Percentiles rank a stretch among this genome's conserved stretches.
These are phyloP conservation scores for Bettongia penicillata DNA, from an alignment of 2,113 vertebrate genomes.

Conservation along the genomic window DNA sequence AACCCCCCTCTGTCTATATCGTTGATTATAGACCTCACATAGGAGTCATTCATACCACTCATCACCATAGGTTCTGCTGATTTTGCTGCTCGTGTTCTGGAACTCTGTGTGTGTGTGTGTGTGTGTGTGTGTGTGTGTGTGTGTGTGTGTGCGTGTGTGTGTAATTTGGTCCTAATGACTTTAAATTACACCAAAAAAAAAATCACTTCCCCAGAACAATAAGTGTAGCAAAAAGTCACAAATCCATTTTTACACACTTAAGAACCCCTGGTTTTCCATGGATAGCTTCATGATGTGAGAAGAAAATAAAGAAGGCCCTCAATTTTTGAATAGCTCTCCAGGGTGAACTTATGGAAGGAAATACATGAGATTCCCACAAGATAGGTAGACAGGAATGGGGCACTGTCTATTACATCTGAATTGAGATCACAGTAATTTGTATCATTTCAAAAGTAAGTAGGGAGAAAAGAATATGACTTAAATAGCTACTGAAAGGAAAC, in stretches of 20 bases:
- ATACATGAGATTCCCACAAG: no score
- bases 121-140: conserved; percentile 53
- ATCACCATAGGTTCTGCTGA: conserved; percentile 54
- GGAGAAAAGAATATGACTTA: no score
- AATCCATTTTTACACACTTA: conserved; percentile 33
- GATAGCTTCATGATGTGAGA: neutral
- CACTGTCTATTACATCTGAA: no score
- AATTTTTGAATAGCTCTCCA: neutral
- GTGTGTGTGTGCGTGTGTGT: conserved; percentile 52
- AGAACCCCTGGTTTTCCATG: neutral
- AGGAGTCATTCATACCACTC: conserved; percentile 70
- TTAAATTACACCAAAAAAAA: conserved; percentile 64
- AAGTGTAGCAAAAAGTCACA: conserved; percentile 68
- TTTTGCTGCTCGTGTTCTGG: conserved; percentile 69
- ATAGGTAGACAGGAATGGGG: no score
- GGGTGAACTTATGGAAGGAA: neutral
- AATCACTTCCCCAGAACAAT: conserved; percentile 66
- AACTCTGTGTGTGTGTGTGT: conserved; percentile 65
- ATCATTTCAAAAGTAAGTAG: no score
- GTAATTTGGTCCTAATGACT: conserved; percentile 68
- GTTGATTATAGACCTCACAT: conserved; percentile 50
- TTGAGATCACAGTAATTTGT: no score
- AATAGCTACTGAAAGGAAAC: no score
- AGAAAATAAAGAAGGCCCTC: neutral
- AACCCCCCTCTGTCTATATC: neutral